Base-by-base conservation (phyloP, 2,113 vertebrate genomes). In the Thymallus thymallus region DNA sequence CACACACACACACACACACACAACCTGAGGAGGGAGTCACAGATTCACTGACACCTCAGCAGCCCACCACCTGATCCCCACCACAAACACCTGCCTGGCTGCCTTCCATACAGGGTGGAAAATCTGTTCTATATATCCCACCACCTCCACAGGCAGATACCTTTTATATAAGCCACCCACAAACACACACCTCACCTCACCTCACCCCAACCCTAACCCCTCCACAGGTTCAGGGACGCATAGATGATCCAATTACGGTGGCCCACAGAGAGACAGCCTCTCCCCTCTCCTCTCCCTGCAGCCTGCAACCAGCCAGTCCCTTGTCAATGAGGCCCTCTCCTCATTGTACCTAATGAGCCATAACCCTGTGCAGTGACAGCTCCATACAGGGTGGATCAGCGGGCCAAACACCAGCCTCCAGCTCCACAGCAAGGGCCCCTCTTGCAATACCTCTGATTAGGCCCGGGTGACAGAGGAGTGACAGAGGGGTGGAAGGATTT, bases 331-430 rank as follows among this genome's bases (percentile, higher is more conserved):
- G 63, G 29, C 55, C 78, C 76, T 77, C 70, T 73, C 60, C 71
- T 87, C 84, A 78, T 71, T 72, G 80, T 68, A 79, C 71, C 75
- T 85, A 90, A 90, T 86, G 84, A 89, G 76, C 82, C 83, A 83
- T 80, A 78, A 81, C 82, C 81, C 78, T 66, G 66, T 45, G 72
- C 41, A 68, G 62, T 84, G 82, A 81, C 80, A 86, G 78, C 67
- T 41, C 71, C 55, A 5, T 26, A 6, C 32, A 69, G 64, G n/a
- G 29, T 16, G 70, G 56, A 5, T 20, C 23, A 46, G 35, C 32
- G 13, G 48, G 30, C 22, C n/a, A 32, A 10, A 6, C 48, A 30
- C 23, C 30, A 32, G 69, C 18, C 73, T 56, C 76, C 80, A 75
- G 58, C 74, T n/a, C 4, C 62, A 75, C 76, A 76, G 77, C 6